Conservation (phyloP, 2,888 invertebrate species). For the Sesamia inferens region DNA sequence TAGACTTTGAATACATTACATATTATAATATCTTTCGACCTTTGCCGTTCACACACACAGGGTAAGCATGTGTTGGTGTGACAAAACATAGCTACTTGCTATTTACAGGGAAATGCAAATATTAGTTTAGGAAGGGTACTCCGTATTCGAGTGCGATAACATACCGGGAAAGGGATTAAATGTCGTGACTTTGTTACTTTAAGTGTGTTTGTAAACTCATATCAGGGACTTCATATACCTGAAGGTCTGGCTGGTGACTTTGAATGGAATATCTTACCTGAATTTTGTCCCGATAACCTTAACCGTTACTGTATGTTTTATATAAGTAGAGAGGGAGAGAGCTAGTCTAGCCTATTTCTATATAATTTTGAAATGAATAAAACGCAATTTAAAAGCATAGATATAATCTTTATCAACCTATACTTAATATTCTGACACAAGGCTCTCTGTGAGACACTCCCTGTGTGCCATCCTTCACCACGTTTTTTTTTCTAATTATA, state of each 20-base stretch:
- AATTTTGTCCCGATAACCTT: constrained; percentile 32
- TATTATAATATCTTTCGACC: constrained; percentile 61
- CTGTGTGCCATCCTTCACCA: background rate
- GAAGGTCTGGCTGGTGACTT: constrained; percentile 39
- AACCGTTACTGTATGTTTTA: background rate
- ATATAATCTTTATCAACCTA: background rate
- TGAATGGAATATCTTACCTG: constrained; percentile 45
- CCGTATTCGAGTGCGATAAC: constrained; percentile 71
- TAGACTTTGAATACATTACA: constrained; percentile 67
- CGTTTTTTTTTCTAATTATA: too few relatives aligned
- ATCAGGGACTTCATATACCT: constrained; percentile 55
- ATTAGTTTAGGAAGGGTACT: constrained; percentile 78
- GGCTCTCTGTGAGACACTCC: background rate
- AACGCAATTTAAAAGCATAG: background rate
- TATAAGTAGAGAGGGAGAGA: background rate
- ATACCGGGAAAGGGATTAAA: constrained; percentile 71
- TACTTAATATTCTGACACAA: background rate
- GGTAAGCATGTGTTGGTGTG: constrained; percentile 64
- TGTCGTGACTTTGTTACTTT: constrained; percentile 68
- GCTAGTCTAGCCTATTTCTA: background rate
- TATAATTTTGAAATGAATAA: background rate
- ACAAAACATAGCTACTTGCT: constrained; percentile 69
- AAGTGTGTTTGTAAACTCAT: constrained; percentile 60
- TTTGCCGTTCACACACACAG: constrained; percentile 55
- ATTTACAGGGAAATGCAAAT: constrained; percentile 77